Evolutionary conservation across 2,888 invertebrate genomes (phyloP), one percentile per base, ranked within the genome.

Genomic region (Mactromeris polynyma): DNA sequence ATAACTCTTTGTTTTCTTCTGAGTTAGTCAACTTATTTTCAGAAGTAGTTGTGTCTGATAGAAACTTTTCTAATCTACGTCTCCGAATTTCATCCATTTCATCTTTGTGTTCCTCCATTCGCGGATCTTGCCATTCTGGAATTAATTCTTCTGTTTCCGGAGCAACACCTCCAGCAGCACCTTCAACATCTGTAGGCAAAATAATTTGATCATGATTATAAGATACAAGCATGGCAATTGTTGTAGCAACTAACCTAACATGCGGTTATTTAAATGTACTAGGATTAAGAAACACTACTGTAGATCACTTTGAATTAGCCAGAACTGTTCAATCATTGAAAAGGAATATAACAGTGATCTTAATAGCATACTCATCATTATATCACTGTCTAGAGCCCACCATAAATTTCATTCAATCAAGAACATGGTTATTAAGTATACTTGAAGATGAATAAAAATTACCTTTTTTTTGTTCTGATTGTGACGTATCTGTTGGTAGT

Each of bases 61-160:
- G 31, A 90, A 94, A 94, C 85, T 91, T 92, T 90, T 94, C 91
- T 81, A 96, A 89, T 80, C 96, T 92, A 38, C 96, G 90, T 83
- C 94, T 92, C 36, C 96, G 84, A 4, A 96, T 93, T 92, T 96
- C 96, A 83, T 95, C 94, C 88, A 95, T 89, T 77, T 95, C 95
- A 84, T 95, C 95, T 14, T 89, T 91, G 58, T 94, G 93, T 83
- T 94, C 95, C n/a, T 94, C 95, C 81, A 93, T 91, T 14, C 88
- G 85, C 0, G 95, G 94, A 82, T 94, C 93, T 7, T 93, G 93
- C 94, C 95, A 95, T 26, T 91, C 88, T 31, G 95, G 94, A 51
- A 95, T 94, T 0, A 86, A 38, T 89, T 94, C 94, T 64, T 94
- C 94, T 51, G 81, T 89, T 77, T 85, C 89, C 40, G 92, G 91